Evolutionary conservation across 2,888 invertebrate species (phyloP).

Genomic region (Agrilus biguttatus): DNA sequence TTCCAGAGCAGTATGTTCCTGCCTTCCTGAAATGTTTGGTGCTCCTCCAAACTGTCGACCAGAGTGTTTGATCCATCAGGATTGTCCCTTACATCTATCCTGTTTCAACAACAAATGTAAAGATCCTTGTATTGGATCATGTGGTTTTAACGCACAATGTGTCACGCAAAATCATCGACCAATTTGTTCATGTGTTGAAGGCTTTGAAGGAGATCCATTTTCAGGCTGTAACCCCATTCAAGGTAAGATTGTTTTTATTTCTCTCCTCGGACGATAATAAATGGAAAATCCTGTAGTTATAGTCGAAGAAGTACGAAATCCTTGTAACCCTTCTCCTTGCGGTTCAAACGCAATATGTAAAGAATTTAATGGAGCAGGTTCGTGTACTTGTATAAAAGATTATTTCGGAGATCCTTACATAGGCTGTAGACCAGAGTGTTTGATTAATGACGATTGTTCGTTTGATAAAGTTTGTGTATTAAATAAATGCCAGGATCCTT

Average conservation of each 20-base stretch:
- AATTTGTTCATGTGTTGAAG: constrained; percentile 55
- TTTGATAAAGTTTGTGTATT: constrained; percentile 57
- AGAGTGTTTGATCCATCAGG: constrained; percentile 63
- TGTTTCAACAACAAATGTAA: constrained; percentile 59
- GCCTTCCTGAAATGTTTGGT: constrained; percentile 58
- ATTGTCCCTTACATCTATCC: constrained; percentile 59
- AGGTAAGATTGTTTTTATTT: constrained; percentile 20
- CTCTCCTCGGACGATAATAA: neutral
- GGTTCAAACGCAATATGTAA: constrained; percentile 67
- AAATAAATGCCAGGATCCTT: constrained; percentile 67
- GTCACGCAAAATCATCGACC: constrained; percentile 61
- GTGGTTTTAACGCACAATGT: constrained; percentile 64
- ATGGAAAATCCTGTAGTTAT: constrained; percentile 16
- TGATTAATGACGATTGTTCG: constrained; percentile 62
- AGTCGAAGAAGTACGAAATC: constrained; percentile 46
- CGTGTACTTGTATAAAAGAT: constrained; percentile 59
- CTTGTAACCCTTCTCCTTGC: constrained; percentile 67
- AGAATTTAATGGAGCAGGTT: constrained; percentile 58
- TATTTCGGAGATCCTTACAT: constrained; percentile 66
- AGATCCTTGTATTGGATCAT: constrained; percentile 63
- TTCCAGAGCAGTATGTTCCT: constrained; percentile 55
- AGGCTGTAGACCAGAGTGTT: constrained; percentile 69
- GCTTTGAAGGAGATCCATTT: constrained; percentile 70
- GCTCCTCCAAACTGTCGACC: constrained; percentile 67
- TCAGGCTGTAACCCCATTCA: constrained; percentile 49